These are phyloP conservation scores for Carassius gibelio DNA, from an alignment of 2,113 vertebrate species.

Conservation along the genomic window DNA sequence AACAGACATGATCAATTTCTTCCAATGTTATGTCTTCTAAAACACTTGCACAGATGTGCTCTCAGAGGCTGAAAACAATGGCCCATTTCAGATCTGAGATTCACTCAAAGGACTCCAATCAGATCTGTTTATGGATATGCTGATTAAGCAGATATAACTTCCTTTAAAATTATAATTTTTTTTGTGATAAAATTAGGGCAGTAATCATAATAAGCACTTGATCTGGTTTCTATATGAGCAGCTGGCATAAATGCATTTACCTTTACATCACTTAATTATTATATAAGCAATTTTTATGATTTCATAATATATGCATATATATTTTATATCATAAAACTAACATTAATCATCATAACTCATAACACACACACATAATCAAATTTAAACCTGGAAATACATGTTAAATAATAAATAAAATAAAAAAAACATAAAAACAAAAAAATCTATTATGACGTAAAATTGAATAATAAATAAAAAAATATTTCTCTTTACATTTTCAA, in stretches of 20 bases:
- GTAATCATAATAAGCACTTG: background rate
- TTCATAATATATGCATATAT: no score
- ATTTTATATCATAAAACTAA: no score
- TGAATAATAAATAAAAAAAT: no score
- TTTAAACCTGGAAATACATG: no score
- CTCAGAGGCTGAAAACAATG: background rate
- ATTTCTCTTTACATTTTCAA: no score
- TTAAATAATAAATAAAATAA: no score
- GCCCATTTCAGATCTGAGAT: background rate
- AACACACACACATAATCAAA: no score
- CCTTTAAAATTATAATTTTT: background rate
- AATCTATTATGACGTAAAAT: no score
- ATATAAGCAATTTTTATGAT: no score
- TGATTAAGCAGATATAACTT: background rate
- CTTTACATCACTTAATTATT: no score
- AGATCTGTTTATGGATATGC: background rate
- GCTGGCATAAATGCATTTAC: background rate
- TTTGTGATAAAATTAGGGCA: background rate
- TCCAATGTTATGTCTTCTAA: conserved; percentile 13
- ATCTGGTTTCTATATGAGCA: background rate
- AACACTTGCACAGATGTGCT: conserved; percentile 37
- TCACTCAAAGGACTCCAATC: background rate
- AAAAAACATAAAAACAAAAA: no score
- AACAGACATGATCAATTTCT: background rate
- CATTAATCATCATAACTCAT: no score